Evolutionary conservation across 1,140 invertebrate genomes (phyloP), one percentile per base, ranked within the genome.

Genomic region (Eriocheir sinensis): DNA sequence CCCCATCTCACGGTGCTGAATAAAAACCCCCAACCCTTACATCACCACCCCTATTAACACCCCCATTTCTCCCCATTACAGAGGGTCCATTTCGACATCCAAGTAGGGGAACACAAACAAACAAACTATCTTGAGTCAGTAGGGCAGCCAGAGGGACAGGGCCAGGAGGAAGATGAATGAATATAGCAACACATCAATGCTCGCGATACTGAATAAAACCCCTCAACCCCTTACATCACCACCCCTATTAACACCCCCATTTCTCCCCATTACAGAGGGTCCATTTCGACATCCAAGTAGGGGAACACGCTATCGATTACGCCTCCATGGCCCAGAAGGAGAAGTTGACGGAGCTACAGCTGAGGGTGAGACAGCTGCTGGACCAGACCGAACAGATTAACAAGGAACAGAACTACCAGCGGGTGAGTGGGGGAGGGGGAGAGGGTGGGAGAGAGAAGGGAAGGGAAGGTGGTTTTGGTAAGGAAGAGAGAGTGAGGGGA

Each of bases 71-170:
- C 96, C 93, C 91, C 95, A 89, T 97, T 97, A 30, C 96, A 98
- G 98, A 97, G 98, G 96, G 98, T 99, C 2, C 99, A 99, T 97
- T 97, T 99, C 93, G 99, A 99, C 96, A 99, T 99, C 96, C 99
- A 99, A 98, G 99, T 99, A 89, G 99, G 99, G 93, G 99, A 99
- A n/a, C n/a, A n/a, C n/a, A n/a, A n/a, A n/a, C n/a, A n/a, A n/a
- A n/a, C n/a, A n/a, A n/a, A n/a, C n/a, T n/a, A n/a, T n/a, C n/a
- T n/a, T n/a, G n/a, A n/a, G n/a, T n/a, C n/a, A n/a, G n/a, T n/a
- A n/a, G n/a, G n/a, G n/a, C n/a, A n/a, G n/a, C n/a, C n/a, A n/a
- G n/a, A n/a, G n/a, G n/a, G n/a, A n/a, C n/a, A n/a, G n/a, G n/a
- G n/a, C n/a, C n/a, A n/a, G n/a, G n/a, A n/a, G n/a, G n/a, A n/a